phyloP scores from a whole-genome alignment of 2,888 invertebrate genomes.

The Suillia variegata region DNA sequence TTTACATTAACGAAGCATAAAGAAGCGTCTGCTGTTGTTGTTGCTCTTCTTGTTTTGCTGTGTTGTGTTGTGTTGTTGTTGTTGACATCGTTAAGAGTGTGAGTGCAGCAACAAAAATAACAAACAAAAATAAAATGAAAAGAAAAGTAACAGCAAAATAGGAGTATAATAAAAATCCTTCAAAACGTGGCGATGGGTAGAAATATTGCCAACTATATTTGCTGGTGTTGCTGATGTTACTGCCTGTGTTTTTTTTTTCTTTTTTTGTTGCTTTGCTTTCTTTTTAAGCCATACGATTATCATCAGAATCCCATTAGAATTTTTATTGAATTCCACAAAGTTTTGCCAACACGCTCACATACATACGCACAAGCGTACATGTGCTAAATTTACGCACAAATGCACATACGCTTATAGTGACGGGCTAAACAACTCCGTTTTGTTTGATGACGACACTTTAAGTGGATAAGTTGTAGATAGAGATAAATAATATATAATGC shows the following conservation, averaged over 20 bases:
- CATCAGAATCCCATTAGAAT: slow-evolving; percentile 53
- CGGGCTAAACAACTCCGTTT: too few relatives aligned
- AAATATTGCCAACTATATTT: neutral
- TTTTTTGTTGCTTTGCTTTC: slow-evolving; percentile 34
- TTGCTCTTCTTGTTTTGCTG: neutral
- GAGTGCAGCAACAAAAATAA: slow-evolving; percentile 16
- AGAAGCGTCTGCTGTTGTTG: slow-evolving; percentile 25
- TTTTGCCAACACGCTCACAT: slow-evolving; percentile 28
- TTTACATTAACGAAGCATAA: slow-evolving; percentile 48
- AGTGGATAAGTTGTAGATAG: too few relatives aligned
- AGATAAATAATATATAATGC: too few relatives aligned
- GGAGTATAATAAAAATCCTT: neutral
- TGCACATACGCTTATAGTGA: neutral
- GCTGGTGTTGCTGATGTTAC: neutral
- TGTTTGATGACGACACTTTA: too few relatives aligned
- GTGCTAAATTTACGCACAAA: neutral
- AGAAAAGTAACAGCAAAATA: neutral
- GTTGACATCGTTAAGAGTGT: slow-evolving; percentile 28
- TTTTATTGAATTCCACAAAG: slow-evolving; percentile 50
- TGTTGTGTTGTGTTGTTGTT: slow-evolving; percentile 3
- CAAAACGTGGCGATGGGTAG: neutral
- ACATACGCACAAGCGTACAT: neutral
- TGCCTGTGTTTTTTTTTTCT: neutral
- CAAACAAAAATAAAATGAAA: slow-evolving; percentile 8
- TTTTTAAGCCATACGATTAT: slow-evolving; percentile 49